Base-by-base conservation (phyloP, 2,797 vertebrate species). In the Margarornis squamiger region DNA sequence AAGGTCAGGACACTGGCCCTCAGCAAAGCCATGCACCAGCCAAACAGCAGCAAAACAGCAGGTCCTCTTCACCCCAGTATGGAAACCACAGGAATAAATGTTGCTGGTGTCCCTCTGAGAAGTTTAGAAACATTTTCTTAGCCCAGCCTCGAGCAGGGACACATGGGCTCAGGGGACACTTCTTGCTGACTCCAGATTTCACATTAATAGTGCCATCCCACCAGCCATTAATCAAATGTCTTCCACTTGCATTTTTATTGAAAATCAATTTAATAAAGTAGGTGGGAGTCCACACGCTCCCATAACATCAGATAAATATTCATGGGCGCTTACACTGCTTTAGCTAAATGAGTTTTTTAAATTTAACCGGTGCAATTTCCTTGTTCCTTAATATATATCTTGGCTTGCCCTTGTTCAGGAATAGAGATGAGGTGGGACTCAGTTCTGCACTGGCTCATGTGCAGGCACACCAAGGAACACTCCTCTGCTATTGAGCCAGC, bases 261-360 rank as follows among this genome's bases (percentile, higher is more conserved):
- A 95, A 96, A 94, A 94, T 96, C 95, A 96, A 96, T 96, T 95
- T 95, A 95, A 95, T 96, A 95, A 96, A 97, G 95, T 94, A 95
- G 92, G 93, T 96, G 94, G 91, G 93, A 94, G 94, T 88, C 94
- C 63, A 73, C 92, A 86, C 16, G 57, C 86, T 92, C 90, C 94
- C 88, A 62, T 92, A 95, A 87, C 83, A 96, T 66, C 86, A 90
- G 92, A 95, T 95, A 93, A 96, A 97, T 96, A 96, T 97, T 97
- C 94, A 96, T 94, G 49, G 90, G 7, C 20, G 34, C 83, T 93
- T 92, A 77, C 68, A 52, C 85, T 79, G 82, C 90, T 96, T 96
- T 92, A 93, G 85, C 90, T 90, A 96, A 96, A 96, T 78, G 87
- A 90, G 73, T 75, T 91, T 94, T 94, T 95, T 82, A 22, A 92